Evolutionary conservation across 1,140 invertebrate species (phyloP), one percentile per base, ranked within the genome.

Genomic region (Pantala flavescens): DNA sequence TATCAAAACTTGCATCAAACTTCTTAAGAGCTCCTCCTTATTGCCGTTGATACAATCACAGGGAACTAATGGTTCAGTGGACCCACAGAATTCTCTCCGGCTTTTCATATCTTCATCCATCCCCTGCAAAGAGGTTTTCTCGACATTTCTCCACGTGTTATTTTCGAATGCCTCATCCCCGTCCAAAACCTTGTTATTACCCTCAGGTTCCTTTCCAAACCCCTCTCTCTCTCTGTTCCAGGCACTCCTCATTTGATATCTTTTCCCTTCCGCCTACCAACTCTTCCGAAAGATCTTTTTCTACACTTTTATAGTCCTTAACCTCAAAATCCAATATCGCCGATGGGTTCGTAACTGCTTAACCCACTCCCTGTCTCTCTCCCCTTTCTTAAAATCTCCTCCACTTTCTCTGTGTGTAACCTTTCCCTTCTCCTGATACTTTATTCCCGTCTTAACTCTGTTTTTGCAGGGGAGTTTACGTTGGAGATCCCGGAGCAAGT

Each of bases 291-390:
- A 2, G 28, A 3, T 21, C 49, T 63, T 12, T 63, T 21, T 21
- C 49, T 63, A 16, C 49, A 19, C 49, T 63, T 63, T 63, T 63
- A 63, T 63, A 63, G 16, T 63, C 49, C 49, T 63, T 63, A 63
- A 63, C 49, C 49, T 63, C 49, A 63, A 63, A 63, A 63, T 63
- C 49, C 49, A 63, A 63, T 63, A 63, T 63, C 49, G 49, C 49
- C 49, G 49, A 63, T 63, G 49, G 49, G 16, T 63, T 63, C 49
- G 49, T 63, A 63, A 63, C 49, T 63, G 49, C 49, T 63, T 63
- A 63, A 19, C 49, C 49, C 49, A 63, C 49, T 63, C 49, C n/a
- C 49, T 63, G 5, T 12, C 12, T 63, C 28, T 9, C 28, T 36
- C 3, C 9, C 28, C 28, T 36, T 36, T 36, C 28, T 36, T 36